A percentile compares a stretch with the other conserved stretches of the same genome.
Conservation (phyloP, 2,797 vertebrate species). For the Semotilus atromaculatus region DNA sequence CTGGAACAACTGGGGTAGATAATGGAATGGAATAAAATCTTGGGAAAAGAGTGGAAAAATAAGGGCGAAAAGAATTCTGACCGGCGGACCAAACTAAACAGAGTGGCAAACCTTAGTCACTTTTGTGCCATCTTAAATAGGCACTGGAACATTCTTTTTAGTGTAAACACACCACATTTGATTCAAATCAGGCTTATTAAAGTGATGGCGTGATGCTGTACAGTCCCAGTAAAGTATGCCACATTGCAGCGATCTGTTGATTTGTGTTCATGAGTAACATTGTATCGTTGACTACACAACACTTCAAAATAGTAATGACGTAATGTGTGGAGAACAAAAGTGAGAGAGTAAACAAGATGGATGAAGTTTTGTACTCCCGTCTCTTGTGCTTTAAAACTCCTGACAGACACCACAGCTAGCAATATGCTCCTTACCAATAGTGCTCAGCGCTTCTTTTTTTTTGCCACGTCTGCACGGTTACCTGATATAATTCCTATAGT, state of each 20-base stretch:
- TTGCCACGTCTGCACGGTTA: not conserved
- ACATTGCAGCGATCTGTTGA: not conserved
- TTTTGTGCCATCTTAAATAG: not conserved
- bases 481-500: not conserved
- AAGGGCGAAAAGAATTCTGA: not conserved
- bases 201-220: not conserved
- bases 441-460: not conserved
- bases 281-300: no score
- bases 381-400: not conserved
- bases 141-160: not conserved
- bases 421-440: not conserved
- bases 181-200: not conserved
- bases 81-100: not conserved
- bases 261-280: not conserved
- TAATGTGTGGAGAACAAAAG: not conserved
- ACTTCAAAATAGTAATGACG: no score
- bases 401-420: not conserved
- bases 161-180: not conserved
- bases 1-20: not conserved
- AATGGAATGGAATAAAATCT: not conserved
- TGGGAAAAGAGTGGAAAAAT: not conserved
- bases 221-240: not conserved
- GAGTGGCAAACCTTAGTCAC: not conserved
- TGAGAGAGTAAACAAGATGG: not conserved
- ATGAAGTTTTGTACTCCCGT: not conserved